Evolutionary conservation across 2,888 invertebrate genomes (phyloP), one percentile per base, ranked within the genome.

Genomic region (Microplitis manilae): DNA sequence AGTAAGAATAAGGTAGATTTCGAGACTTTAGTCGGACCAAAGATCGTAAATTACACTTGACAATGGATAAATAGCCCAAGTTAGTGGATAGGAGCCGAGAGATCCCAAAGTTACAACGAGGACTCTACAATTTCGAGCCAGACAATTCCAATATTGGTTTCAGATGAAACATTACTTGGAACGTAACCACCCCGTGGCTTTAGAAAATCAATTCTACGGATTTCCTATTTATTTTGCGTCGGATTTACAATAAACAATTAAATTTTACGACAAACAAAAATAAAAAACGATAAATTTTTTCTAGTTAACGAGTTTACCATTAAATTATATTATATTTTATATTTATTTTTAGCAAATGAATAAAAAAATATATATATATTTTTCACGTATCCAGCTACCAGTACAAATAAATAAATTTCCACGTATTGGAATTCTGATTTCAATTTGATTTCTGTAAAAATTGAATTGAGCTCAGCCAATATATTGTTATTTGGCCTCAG

Each of bases 31-130:
- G 67, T 70, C 73, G 61, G 41, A 73, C 60, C n/a, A 41, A 72
- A 20, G 69, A 41, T 62, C 65, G 65, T 73, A 67, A 69, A 62
- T 69, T 65, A 64, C 70, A 65, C 65, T 69, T 81, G 84, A 83
- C 84, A 82, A 83, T 76, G 69, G 83, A 86, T 86, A 85, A 87
- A 85, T 85, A 86, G 84, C 84, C 81, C 75, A 82, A 83, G 82
- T 83, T 83, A 50, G 50, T 50, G 50, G 50, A 50, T 50, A 8
- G 50, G 50, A 50, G 50, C 50, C 8, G 50, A 13, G 13, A 61
- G 40, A 73, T 64, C 69, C 68, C 73, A 17, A 73, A 73, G 69
- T 69, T 71, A 62, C 72, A 68, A 69, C 69, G 41, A 64, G 68
- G 13, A 74, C 73, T 68, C 72, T 50, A 13, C 76, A 72, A 76